A percentile compares a stretch with the other conserved stretches of the same genome.
These are phyloP conservation scores for Apamea anceps DNA, from an alignment of 2,888 invertebrate species.

Conservation along the genomic window DNA sequence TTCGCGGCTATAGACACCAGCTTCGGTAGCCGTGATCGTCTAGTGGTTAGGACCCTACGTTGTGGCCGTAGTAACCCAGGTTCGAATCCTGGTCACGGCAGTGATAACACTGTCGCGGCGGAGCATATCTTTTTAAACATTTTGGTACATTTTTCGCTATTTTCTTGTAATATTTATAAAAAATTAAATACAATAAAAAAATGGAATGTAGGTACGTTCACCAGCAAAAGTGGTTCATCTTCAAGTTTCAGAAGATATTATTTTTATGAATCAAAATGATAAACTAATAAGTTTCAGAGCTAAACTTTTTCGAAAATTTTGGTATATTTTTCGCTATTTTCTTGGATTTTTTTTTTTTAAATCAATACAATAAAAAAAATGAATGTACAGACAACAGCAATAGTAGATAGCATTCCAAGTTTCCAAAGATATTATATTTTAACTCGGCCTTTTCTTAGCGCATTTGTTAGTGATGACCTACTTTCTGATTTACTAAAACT, in stretches of 20 bases:
- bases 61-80: slow-evolving; percentile 93
- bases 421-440: background rate
- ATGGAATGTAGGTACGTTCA: background rate
- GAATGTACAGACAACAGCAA: background rate
- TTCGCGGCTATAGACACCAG: background rate
- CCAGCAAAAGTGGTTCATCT: background rate
- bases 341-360: background rate
- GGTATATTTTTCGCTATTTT: background rate
- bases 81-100: slow-evolving; percentile 93
- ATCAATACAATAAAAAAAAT: background rate
- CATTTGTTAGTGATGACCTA: background rate
- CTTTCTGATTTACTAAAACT: background rate
- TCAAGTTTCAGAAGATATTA: background rate
- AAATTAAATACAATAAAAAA: no score
- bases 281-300: slow-evolving; percentile 20
- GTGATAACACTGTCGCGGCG: slow-evolving; percentile 71
- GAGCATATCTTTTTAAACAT: slow-evolving; percentile 39
- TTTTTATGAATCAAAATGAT: background rate
- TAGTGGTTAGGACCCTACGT: slow-evolving; percentile 94
- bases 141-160: background rate
- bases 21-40: slow-evolving; percentile 89
- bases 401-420: background rate
- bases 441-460: background rate
- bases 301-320: slow-evolving; percentile 36
- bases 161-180: background rate